These are phyloP conservation scores for Arbacia lixula DNA, from an alignment of 53 echinoderm and acorn worm species.

Conservation along the genomic window DNA sequence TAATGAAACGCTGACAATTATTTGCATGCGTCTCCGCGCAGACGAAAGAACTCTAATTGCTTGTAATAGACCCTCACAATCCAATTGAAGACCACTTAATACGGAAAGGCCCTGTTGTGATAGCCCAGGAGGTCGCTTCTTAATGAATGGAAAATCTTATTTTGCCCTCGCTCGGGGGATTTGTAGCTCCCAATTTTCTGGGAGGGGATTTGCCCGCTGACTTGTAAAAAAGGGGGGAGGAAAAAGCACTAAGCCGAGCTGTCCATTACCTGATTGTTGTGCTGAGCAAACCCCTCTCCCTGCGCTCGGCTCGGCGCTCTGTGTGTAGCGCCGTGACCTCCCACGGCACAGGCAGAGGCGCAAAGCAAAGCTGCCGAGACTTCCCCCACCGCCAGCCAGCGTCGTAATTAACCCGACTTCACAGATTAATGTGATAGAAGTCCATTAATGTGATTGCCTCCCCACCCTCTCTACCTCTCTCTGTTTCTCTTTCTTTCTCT, in stretches of 20 bases:
- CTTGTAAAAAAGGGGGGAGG: slow-evolving; percentile 7
- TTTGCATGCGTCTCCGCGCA: slow-evolving; percentile 28
- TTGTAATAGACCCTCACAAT: slow-evolving; percentile 58
- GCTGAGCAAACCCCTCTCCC: slow-evolving; percentile 20
- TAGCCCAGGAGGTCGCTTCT: slow-evolving; percentile 22
- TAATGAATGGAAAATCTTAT: slow-evolving; percentile 66
- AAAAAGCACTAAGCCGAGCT: slow-evolving; percentile 2
- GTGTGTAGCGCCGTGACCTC: slow-evolving; percentile 38
- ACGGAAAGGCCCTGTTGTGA: slow-evolving; percentile 36
- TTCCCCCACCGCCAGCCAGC: slow-evolving; percentile 39
- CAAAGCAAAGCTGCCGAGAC: slow-evolving; percentile 18
- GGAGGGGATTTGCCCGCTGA: slow-evolving; percentile 52
- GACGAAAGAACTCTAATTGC: slow-evolving; percentile 51
- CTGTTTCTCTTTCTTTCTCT: background rate
- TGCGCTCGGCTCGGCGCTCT: background rate
- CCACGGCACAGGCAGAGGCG: slow-evolving; percentile 3
- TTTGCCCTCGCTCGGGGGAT: slow-evolving; percentile 51
- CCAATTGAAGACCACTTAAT: slow-evolving; percentile 57
- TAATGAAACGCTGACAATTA: slow-evolving; percentile 59
- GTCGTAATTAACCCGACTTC: slow-evolving; percentile 56
- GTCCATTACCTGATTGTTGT: slow-evolving; percentile 56
- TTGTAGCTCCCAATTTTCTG: slow-evolving; percentile 49
- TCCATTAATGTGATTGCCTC: slow-evolving; percentile 63
- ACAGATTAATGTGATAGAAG: slow-evolving; percentile 52
- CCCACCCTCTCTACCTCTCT: background rate